Percentiles rank a stretch among this genome's conserved stretches.
Evolutionary conservation across 30 jellyfish, hydroid and myxozoan genomes (phyloP).

Genomic region (Hydractinia symbiolongicarpus): DNA sequence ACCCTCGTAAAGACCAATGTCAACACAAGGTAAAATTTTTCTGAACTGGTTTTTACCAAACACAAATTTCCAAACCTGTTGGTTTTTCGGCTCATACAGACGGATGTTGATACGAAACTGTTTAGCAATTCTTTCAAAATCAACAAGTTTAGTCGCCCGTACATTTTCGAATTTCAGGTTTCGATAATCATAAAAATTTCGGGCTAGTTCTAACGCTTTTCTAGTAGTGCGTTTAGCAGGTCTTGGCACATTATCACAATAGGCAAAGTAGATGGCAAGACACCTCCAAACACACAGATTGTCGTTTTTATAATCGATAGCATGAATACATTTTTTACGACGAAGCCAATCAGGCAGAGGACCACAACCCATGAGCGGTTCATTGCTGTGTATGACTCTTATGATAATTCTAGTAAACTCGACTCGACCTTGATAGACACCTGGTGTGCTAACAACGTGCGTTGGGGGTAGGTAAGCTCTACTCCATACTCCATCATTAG

Average conservation of each 20-base stretch:
- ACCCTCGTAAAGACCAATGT: too few species aligned
- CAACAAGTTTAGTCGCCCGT: conserved; percentile 28
- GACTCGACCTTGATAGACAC: too few species aligned
- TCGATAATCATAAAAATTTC: not conserved
- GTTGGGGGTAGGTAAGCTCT: too few species aligned
- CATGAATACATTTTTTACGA: not conserved
- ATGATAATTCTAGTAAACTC: too few species aligned
- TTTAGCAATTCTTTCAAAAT: conserved; percentile 21
- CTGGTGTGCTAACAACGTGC: too few species aligned
- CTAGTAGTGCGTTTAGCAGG: conserved; percentile 4
- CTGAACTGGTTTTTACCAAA: not conserved
- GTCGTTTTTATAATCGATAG: not conserved
- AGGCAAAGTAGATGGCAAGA: conserved; percentile 10
- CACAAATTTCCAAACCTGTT: not conserved
- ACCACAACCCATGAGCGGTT: too few species aligned
- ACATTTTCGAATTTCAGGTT: not conserved
- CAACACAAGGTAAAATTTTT: not conserved
- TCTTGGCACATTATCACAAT: not conserved
- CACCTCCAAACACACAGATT: conserved; percentile 44
- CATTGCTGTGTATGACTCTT: too few species aligned
- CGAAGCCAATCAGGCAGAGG: conserved; percentile 16
- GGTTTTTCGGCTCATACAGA: not conserved
- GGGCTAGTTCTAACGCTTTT: not conserved
- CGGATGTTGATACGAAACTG: not conserved
- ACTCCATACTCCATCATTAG: too few species aligned